Evolutionary conservation across 2,888 invertebrate species (phyloP).

Genomic region (Eugnorisma glareosa): DNA sequence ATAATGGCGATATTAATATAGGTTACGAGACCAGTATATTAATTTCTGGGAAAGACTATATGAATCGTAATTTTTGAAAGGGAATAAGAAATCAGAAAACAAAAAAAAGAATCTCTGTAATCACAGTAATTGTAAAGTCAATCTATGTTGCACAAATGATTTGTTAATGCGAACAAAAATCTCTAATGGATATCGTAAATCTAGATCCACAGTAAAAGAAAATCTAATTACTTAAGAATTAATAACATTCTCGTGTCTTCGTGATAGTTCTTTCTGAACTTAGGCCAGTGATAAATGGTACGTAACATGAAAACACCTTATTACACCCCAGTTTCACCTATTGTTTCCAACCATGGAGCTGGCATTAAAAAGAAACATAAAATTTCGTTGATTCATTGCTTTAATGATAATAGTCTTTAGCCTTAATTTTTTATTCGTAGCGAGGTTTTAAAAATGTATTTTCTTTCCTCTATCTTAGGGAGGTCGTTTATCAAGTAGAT

Average conservation of each 20-base stretch:
- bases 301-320: conserved; percentile 48
- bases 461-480: conserved; percentile 77
- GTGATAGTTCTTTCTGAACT: conserved; percentile 51
- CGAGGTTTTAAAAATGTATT: conserved; percentile 76
- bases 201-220: conserved; percentile 17
- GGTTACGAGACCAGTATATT: conserved; percentile 37
- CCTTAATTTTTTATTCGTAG: conserved; percentile 76
- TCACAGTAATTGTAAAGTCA: background rate
- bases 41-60: conserved; percentile 33
- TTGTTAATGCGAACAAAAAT: conserved; percentile 3
- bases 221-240: conserved; percentile 34
- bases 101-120: background rate
- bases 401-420: conserved; percentile 81
- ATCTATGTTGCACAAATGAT: background rate
- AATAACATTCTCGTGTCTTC: conserved; percentile 13
- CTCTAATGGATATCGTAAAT: conserved; percentile 2
- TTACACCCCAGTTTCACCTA: conserved; percentile 70
- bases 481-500: conserved; percentile 81
- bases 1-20: conserved; percentile 31
- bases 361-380: conserved; percentile 76
- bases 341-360: conserved; percentile 74
- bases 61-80: conserved; percentile 19
- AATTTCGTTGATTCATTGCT: conserved; percentile 82
- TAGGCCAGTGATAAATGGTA: conserved; percentile 64
- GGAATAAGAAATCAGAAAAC: background rate